Evolutionary conservation across 2,888 invertebrate genomes (phyloP), one percentile per base, ranked within the genome.

Genomic region (Eubasilissa splendida): DNA sequence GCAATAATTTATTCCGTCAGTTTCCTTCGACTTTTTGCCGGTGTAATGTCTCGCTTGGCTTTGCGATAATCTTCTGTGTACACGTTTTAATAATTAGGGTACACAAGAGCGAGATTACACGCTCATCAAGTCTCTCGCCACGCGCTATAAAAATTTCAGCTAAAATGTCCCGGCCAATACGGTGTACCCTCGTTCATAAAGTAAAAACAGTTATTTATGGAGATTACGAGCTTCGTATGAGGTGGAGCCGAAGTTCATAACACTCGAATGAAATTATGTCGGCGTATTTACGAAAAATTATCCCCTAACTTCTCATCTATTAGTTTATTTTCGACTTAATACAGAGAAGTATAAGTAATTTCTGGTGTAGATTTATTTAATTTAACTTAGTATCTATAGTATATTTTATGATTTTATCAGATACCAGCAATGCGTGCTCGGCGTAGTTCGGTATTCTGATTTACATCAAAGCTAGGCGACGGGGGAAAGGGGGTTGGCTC

Each of bases 191-290:
- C 58, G 14, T n/a, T n/a, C 50, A n/a, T 56, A 14, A 74, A 74
- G 74, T 74, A 59, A 74, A 74, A 74, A 74, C 42, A 50, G 59
- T 52, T 59, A 74, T 74, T 42, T 58, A 74, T n/a, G 3, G 74
- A 59, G 74, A 56, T 59, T 58, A 74, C 42, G 74, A 59, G 42
- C 14, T 71, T 54, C 33, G 63, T 63, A 14, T 63, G 63, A 63
- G 63, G 63, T 31, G 22, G 14, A 63, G 22, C 63, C 22, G 63
- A 63, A 31, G 63, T 63, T 63, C 33, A 63, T 63, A 22, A 63
- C 63, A 63, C 63, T 63, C 4, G 4, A 42, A 0, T 42, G 42
- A 42, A 42, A 42, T 42, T 42, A 42, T 42, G 42, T 42, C 42
- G 4, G 4, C 42, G 42, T 5, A 42, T 42, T 42, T 42, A 42